Percentiles rank a stretch among this genome's conserved stretches.
Conservation (phyloP, 2,113 vertebrate species). For the Setophaga petechia region DNA sequence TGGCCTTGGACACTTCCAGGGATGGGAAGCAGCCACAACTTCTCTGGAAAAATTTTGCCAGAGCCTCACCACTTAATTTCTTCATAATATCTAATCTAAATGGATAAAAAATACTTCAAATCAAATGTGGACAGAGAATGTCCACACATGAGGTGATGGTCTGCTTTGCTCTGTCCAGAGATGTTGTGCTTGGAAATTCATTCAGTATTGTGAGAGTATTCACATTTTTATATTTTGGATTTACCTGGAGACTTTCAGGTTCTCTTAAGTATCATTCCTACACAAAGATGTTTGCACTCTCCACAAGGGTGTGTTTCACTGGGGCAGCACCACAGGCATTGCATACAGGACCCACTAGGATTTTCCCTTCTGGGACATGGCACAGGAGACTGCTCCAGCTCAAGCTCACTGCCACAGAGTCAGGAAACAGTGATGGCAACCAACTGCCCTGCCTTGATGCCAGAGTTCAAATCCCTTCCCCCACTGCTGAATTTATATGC, state of each 20-base stretch:
- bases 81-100: background rate
- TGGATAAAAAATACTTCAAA: background rate
- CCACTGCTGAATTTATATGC: background rate
- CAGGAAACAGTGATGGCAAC: background rate
- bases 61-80: background rate
- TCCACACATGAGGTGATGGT: background rate
- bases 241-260: background rate
- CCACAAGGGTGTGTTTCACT: fast-evolving
- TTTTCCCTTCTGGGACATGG: background rate
- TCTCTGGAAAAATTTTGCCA: background rate
- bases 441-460: background rate
- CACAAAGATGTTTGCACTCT: fast-evolving
- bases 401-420: fast-evolving
- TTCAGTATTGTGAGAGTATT: background rate
- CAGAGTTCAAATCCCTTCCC: background rate
- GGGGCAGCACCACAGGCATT: fast-evolving
- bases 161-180: background rate
- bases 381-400: background rate
- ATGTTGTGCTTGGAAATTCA: background rate
- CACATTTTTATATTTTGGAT: background rate
- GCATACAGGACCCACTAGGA: fast-evolving
- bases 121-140: background rate
- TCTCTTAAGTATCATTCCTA: background rate
- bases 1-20: background rate
- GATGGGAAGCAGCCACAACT: background rate